Conservation (phyloP, 2,888 invertebrate species). For the Cantharis lateralis region DNA sequence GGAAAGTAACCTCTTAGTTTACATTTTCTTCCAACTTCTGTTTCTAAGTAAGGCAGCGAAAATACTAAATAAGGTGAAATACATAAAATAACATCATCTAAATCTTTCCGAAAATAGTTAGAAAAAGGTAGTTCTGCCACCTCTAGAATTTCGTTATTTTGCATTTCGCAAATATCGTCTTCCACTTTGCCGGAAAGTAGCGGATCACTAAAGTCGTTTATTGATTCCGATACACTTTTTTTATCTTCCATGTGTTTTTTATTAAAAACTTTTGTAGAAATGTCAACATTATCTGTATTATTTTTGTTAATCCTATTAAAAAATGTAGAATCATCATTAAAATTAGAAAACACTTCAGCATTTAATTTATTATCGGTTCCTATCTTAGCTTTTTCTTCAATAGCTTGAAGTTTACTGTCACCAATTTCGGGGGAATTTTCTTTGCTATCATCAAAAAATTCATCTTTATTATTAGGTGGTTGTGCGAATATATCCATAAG, state of each 20-base stretch:
- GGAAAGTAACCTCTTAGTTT: slow-evolving; percentile 74
- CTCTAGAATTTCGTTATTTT: slow-evolving; percentile 54
- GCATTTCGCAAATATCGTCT: slow-evolving; percentile 40
- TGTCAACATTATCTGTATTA: slow-evolving; percentile 22
- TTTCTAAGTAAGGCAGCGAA: slow-evolving; percentile 85
- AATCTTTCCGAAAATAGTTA: slow-evolving; percentile 74
- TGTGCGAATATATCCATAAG: slow-evolving; percentile 84
- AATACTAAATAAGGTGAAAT: slow-evolving; percentile 87
- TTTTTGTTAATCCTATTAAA: slow-evolving; percentile 26
- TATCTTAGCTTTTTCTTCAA: slow-evolving; percentile 11
- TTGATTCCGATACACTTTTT: slow-evolving; percentile 59
- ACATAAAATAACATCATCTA: slow-evolving; percentile 75
- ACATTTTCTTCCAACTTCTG: slow-evolving; percentile 79
- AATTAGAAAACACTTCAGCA: slow-evolving; percentile 23
- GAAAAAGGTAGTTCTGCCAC: slow-evolving; percentile 65
- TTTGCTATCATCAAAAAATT: slow-evolving; percentile 54
- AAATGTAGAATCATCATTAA: slow-evolving; percentile 36
- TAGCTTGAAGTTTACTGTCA: slow-evolving; percentile 14
- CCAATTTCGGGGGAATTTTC: slow-evolving; percentile 49
- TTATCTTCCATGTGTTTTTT: slow-evolving; percentile 38
- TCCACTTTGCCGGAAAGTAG: slow-evolving; percentile 57
- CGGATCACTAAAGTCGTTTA: slow-evolving; percentile 85
- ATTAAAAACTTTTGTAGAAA: slow-evolving; percentile 1
- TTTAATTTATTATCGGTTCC: slow-evolving; percentile 19
- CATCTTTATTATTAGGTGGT: slow-evolving; percentile 64